phyloP scores from a whole-genome alignment of 1,140 invertebrate genomes.

The Sipha flava region DNA sequence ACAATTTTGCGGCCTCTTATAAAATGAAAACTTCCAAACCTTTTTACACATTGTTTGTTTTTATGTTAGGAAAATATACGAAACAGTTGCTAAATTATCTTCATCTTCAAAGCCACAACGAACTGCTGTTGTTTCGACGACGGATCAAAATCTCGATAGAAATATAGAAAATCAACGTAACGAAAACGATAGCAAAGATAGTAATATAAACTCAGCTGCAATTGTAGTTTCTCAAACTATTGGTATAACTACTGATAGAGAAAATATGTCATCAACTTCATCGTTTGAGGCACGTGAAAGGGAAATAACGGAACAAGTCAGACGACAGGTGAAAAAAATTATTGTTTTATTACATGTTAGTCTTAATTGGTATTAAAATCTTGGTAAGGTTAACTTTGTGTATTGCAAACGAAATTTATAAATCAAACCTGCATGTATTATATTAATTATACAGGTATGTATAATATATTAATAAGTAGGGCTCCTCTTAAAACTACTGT shows the following conservation, averaged over 20 bases:
- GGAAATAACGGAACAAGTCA: conserved; percentile 46
- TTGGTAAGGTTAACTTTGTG: too few relatives aligned
- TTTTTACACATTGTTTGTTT: not conserved
- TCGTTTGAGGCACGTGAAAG: conserved; percentile 48
- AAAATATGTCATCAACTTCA: conserved; percentile 35
- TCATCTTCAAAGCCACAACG: not conserved
- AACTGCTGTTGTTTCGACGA: not conserved
- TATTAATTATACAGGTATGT: too few relatives aligned
- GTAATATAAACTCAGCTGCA: not conserved
- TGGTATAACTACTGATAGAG: conserved; percentile 36
- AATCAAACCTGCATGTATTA: too few relatives aligned
- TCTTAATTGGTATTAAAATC: too few relatives aligned
- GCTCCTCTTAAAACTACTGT: too few relatives aligned
- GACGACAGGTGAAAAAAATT: conserved; percentile 37
- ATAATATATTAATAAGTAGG: too few relatives aligned
- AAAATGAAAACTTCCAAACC: too few relatives aligned
- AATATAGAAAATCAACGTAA: not conserved
- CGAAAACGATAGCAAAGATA: not conserved
- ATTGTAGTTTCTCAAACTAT: conserved; percentile 24
- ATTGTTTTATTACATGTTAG: not conserved
- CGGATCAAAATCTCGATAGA: not conserved
- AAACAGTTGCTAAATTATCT: not conserved
- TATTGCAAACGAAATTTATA: too few relatives aligned
- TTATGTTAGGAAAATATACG: conserved; percentile 51
- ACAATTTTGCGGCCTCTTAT: too few relatives aligned